Evolutionary conservation across 2,888 invertebrate species (phyloP), one percentile per base, ranked within the genome.

Genomic region (Cerceris rybyensis): DNA sequence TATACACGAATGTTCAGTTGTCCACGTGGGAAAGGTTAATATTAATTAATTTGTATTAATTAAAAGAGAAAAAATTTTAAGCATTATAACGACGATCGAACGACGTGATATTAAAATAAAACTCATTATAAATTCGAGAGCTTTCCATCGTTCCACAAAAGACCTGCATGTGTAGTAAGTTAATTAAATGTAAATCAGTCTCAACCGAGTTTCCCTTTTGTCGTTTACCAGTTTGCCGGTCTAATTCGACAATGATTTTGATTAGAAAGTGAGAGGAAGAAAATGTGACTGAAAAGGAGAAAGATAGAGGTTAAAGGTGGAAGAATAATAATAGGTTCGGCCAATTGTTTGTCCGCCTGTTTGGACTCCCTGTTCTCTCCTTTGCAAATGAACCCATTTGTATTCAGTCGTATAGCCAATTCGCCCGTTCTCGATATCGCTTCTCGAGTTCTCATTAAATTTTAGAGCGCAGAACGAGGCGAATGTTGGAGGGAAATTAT

Each of bases 331-430:
- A 78, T 67, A 72, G 75, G 42, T 49, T 71, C n/a, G 54, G 66
- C 60, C 16, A 50, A 70, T 71, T 78, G 80, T 85, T 83, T 80
- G 82, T 75, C 58, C 66, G 70, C 67, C 52, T 63, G 70, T 76
- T 75, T 68, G 42, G 63, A 61, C 79, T 66, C 74, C 63, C 70
- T 70, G 70, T 78, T 82, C 82, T 80, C 71, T 72, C 70, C 66
- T 78, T 81, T 79, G 77, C 78, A 84, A 87, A 87, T 82, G 83
- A 87, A 84, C 72, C 85, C 70, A 84, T 86, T 84, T 84, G 83
- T 86, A 87, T 87, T 87, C 87, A 79, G 75, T 71, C 70, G 70
- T 74, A 77, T 77, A 61, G 63, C 69, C 70, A 79, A 86, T 82
- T 86, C 74, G 65, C 59, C 74, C 76, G 69, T 70, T 65, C 74